Evolutionary conservation across 92 coral and sea anemone genomes (phyloP).

Genomic region (Porites cylindrica): DNA sequence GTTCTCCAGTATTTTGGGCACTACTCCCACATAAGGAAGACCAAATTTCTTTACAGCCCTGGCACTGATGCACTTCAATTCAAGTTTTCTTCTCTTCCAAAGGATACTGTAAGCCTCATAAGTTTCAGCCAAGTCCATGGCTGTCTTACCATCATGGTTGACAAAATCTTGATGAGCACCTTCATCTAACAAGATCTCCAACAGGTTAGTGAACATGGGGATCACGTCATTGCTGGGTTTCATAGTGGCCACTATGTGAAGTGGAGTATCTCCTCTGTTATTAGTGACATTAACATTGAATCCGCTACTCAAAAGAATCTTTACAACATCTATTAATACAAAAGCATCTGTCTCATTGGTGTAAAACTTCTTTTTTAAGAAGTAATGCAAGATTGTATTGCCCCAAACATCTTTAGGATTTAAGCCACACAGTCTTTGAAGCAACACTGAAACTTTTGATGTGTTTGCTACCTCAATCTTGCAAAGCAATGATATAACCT

Average conservation of each 20-base stretch:
- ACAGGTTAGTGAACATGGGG: background rate
- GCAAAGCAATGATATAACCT: no score
- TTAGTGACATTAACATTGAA: background rate
- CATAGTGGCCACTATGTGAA: background rate
- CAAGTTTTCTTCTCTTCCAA: constrained; percentile 29
- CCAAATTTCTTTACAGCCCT: constrained; percentile 55
- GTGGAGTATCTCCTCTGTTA: background rate
- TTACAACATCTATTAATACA: no score
- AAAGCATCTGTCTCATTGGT: background rate
- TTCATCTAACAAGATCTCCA: background rate
- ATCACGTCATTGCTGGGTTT: background rate
- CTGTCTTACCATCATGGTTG: constrained; percentile 57
- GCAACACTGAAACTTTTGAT: no score
- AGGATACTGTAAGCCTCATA: constrained; percentile 59
- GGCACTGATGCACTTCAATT: constrained; percentile 73
- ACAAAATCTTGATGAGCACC: constrained; percentile 27
- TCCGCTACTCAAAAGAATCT: no score
- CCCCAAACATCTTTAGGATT: no score
- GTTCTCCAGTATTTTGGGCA: constrained; percentile 69
- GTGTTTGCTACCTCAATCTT: no score
- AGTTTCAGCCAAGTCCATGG: constrained; percentile 52
- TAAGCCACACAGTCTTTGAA: no score
- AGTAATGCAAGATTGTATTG: no score
- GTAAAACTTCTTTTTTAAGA: no score
- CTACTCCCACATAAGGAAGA: constrained; percentile 62